Base-by-base conservation (phyloP, 2,888 invertebrate genomes). In the Eupsilia transversa region DNA sequence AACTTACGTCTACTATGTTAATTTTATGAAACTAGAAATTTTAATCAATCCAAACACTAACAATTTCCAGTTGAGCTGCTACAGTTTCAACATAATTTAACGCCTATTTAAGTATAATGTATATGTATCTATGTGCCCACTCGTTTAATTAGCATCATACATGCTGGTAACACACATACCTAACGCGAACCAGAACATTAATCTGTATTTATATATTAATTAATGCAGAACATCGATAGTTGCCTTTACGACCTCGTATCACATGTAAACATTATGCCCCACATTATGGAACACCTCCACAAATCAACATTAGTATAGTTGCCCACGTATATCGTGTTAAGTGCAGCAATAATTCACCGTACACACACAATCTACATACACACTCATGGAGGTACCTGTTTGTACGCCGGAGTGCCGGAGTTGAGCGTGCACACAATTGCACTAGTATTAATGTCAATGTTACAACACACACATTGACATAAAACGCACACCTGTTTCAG, bases 381-480 rank as follows among this genome's bases (percentile, higher is more conserved):
- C 86, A 88, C 86, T 74, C 68, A 81, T 35, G 61, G 38, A 38
- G 41, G 60, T 77, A 69, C 72, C 82, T 82, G 80, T 82, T 70
- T 86, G 78, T 82, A 86, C 80, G 75, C 72, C 79, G 75, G 83
- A 78, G 86, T 84, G 75, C 75, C 79, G 79, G 83, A 78, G 86
- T 85, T 86, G 78, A 74, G 75, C 83, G 80, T 87, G 89, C 91
- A 92, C 92, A 92, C 92, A 85, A 87, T 80, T 89, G 91, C 91
- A 89, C 87, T 87, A 89, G 93, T 94, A 95, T 96, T 95, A 94
- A 95, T 96, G 96, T 96, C 96, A 96, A 96, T 95, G 95, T 96
- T 95, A 95, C 95, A 93, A 85, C 89, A 79, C 92, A 91, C 92
- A 93, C 90, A 91, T 79, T 33, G 72, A 80, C 54, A 84, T 52